These are phyloP conservation scores for Thunnus maccoyii DNA, from an alignment of 2,113 vertebrate genomes.

Conservation along the genomic window DNA sequence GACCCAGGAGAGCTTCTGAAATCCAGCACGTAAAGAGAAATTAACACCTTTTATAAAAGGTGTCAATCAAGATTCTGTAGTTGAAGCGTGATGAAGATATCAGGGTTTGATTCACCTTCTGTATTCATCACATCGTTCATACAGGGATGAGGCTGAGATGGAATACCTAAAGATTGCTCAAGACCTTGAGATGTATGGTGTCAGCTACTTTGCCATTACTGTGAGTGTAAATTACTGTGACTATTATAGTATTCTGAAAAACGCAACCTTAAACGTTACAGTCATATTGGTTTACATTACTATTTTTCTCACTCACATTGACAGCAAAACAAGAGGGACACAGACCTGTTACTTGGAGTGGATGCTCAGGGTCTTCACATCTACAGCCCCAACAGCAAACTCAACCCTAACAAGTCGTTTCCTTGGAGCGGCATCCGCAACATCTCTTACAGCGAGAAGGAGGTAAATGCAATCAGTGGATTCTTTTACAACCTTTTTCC, in stretches of 20 bases:
- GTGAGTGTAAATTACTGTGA: conserved; percentile 81
- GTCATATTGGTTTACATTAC: neutral
- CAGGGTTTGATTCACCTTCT: neutral
- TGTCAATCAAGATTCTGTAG: neutral
- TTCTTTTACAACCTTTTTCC: neutral
- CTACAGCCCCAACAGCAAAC: conserved; percentile 92
- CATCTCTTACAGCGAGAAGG: conserved; percentile 93
- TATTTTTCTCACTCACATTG: conserved; percentile 10
- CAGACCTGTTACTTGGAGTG: conserved; percentile 90
- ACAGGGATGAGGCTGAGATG: conserved; percentile 95
- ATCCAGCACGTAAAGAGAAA: conserved; percentile 5
- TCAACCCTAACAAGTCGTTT: conserved; percentile 92
- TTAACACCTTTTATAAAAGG: neutral
- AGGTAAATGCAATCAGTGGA: conserved; percentile 79
- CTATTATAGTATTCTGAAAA: neutral
- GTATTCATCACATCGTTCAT: conserved; percentile 1
- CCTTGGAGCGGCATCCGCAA: conserved; percentile 93
- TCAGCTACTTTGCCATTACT: conserved; percentile 93
- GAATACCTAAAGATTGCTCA: conserved; percentile 95
- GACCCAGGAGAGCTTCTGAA: neutral
- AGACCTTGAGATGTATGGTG: conserved; percentile 95
- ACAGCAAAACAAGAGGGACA: conserved; percentile 93
- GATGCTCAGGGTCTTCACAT: conserved; percentile 93
- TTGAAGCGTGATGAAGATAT: neutral
- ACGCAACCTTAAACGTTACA: neutral